Percentiles rank a stretch among this genome's conserved stretches.
Evolutionary conservation across 2,797 vertebrate genomes (phyloP).

Genomic region (Picus viridis): DNA sequence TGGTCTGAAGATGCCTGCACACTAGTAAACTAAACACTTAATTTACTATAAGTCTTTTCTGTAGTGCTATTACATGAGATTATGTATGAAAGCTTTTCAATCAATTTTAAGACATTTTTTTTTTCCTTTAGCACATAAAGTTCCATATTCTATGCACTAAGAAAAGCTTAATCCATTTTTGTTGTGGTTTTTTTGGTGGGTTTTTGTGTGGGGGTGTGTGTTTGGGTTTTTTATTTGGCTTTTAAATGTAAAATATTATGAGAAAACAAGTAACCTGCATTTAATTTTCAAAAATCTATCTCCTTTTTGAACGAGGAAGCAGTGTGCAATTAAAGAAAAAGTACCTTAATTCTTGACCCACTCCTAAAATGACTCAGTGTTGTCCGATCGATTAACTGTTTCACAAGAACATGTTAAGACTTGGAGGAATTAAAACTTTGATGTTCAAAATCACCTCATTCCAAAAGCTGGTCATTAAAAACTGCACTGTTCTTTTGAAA

Average conservation of each 20-base stretch:
- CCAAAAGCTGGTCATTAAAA: background rate
- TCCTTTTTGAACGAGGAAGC: background rate
- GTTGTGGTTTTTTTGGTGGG: too few relatives aligned
- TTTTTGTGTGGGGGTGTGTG: too few relatives aligned
- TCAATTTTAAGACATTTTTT: background rate
- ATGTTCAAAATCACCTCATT: background rate
- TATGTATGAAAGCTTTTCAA: background rate
- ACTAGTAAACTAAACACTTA: background rate
- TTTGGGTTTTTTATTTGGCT: too few relatives aligned
- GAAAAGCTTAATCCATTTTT: background rate
- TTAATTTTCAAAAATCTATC: background rate
- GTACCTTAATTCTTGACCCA: background rate
- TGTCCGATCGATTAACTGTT: background rate
- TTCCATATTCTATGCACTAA: background rate
- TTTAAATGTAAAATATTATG: background rate
- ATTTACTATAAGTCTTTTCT: background rate
- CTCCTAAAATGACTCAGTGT: background rate
- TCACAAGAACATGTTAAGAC: conserved; percentile 13
- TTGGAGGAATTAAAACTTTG: background rate
- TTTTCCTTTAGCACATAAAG: background rate
- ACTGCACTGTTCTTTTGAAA: background rate
- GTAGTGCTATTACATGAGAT: background rate
- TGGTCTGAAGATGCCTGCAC: background rate
- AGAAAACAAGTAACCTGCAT: background rate
- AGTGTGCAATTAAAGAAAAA: background rate